These are phyloP conservation scores for Crossocerus cetratus DNA, from an alignment of 2,888 invertebrate genomes.

Conservation along the genomic window DNA sequence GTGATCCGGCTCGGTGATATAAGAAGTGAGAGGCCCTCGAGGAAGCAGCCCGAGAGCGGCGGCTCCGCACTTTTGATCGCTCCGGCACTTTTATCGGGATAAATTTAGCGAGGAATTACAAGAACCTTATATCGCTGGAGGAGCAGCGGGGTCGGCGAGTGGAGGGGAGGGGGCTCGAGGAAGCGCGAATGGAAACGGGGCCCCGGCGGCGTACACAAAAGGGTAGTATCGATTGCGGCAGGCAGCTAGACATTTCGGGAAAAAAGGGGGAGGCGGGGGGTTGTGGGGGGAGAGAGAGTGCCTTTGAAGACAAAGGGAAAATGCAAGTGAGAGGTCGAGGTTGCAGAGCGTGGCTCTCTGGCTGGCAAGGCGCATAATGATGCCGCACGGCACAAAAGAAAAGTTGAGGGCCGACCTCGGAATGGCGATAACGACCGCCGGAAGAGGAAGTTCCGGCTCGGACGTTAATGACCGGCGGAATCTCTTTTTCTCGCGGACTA, in stretches of 20 bases:
- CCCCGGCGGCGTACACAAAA: not conserved
- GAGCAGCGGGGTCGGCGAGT: too few species aligned
- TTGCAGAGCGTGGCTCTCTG: slow-evolving; percentile 2
- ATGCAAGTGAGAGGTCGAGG: slow-evolving; percentile 3
- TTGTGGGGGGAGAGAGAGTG: not conserved
- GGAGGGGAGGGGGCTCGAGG: too few species aligned
- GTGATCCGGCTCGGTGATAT: too few species aligned
- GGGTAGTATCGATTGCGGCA: slow-evolving; percentile 1
- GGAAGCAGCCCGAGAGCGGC: too few species aligned
- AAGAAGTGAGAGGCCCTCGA: too few species aligned
- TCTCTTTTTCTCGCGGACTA: slow-evolving; percentile 37
- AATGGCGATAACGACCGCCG: slow-evolving; percentile 53
- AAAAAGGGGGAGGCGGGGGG: not conserved
- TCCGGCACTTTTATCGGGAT: too few species aligned
- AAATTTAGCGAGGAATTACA: too few species aligned
- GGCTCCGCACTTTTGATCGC: too few species aligned
- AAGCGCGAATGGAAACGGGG: not conserved
- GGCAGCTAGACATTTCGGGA: not conserved
- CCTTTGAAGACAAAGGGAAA: slow-evolving; percentile 3
- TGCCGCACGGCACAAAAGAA: slow-evolving; percentile 32
- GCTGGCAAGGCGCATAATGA: slow-evolving; percentile 19
- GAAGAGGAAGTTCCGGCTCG: slow-evolving; percentile 56
- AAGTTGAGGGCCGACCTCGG: slow-evolving; percentile 39
- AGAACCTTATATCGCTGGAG: too few species aligned
- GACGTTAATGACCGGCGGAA: slow-evolving; percentile 51